Conservation (phyloP, 1,140 invertebrate genomes). For the Venustaconcha ellipsiformis region DNA sequence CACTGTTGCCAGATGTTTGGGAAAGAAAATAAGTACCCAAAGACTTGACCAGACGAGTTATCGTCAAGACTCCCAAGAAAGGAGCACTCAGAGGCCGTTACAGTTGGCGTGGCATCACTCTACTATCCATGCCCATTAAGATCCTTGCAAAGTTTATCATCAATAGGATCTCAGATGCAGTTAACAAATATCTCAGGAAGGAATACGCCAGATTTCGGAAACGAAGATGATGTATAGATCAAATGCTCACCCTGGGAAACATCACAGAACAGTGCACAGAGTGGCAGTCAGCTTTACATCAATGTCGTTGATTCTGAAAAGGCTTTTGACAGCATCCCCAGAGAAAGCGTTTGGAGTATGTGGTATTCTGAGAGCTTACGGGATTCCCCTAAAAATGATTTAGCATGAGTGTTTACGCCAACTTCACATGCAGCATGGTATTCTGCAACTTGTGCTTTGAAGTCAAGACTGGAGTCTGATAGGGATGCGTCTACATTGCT, state of each 20-base stretch:
- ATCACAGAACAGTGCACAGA: conserved; percentile 18
- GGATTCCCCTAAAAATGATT: conserved; percentile 27
- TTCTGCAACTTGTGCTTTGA: too few relatives aligned
- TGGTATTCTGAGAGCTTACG: conserved; percentile 22
- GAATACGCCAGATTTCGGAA: conserved; percentile 22
- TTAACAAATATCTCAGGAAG: conserved; percentile 9
- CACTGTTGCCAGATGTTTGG: too few relatives aligned
- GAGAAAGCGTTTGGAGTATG: conserved; percentile 22
- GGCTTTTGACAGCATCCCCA: conserved; percentile 18
- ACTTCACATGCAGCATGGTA: conserved; percentile 22
- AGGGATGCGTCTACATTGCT: too few relatives aligned
- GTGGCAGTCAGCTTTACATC: conserved; percentile 13
- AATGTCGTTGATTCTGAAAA: conserved; percentile 24
- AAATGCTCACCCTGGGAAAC: conserved; percentile 3
- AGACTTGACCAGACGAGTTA: too few relatives aligned
- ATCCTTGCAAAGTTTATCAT: conserved; percentile 1
- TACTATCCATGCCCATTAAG: conserved; percentile 15
- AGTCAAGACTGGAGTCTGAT: too few relatives aligned
- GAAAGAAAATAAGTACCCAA: too few relatives aligned
- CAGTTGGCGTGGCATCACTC: conserved; percentile 4
- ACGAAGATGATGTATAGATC: conserved; percentile 11
- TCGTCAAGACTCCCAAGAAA: too few relatives aligned
- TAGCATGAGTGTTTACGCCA: conserved; percentile 25
- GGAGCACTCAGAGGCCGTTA: too few relatives aligned
- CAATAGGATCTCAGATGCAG: neutral